phyloP scores from a whole-genome alignment of 2,888 invertebrate genomes.

The Sminthurinus aureus region DNA sequence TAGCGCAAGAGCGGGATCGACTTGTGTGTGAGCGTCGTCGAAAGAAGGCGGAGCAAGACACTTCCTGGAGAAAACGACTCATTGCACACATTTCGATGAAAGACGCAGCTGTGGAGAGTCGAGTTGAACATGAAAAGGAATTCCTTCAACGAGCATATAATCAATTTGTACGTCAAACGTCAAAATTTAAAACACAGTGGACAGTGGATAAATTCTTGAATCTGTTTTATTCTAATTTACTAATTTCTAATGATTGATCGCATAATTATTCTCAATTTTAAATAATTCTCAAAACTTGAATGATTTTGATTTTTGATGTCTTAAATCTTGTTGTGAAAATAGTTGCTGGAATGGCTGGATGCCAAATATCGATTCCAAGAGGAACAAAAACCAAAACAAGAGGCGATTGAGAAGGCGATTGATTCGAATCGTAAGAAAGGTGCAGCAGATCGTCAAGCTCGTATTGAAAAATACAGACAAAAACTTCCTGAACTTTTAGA shows the following conservation, averaged over 20 bases:
- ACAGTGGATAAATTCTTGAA: not conserved
- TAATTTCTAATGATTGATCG: too few species aligned
- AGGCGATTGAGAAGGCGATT: conserved; percentile 16
- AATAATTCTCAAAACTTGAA: not conserved
- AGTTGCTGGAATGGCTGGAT: conserved; percentile 48
- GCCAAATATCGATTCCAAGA: conserved; percentile 46
- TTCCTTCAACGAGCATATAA: conserved; percentile 46
- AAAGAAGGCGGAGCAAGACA: conserved; percentile 15
- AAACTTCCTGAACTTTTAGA: conserved; percentile 38
- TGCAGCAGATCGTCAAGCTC: conserved; percentile 18
- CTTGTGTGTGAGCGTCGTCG: conserved; percentile 18
- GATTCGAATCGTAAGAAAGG: not conserved
- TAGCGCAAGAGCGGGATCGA: conserved; percentile 26
- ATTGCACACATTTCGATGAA: conserved; percentile 37
- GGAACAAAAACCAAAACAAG: conserved; percentile 27
- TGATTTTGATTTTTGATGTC: not conserved
- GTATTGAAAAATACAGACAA: conserved; percentile 31
- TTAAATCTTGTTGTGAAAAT: not conserved
- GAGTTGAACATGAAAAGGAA: conserved; percentile 39
- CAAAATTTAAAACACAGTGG: too few species aligned
- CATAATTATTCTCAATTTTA: not conserved
- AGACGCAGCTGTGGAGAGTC: conserved; percentile 38
- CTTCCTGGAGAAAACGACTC: conserved; percentile 25
- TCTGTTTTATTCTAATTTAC: not conserved
- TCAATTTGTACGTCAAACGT: conserved; percentile 45